Conservation (phyloP, 2,888 invertebrate genomes). For the Pemphredon lugubris region DNA sequence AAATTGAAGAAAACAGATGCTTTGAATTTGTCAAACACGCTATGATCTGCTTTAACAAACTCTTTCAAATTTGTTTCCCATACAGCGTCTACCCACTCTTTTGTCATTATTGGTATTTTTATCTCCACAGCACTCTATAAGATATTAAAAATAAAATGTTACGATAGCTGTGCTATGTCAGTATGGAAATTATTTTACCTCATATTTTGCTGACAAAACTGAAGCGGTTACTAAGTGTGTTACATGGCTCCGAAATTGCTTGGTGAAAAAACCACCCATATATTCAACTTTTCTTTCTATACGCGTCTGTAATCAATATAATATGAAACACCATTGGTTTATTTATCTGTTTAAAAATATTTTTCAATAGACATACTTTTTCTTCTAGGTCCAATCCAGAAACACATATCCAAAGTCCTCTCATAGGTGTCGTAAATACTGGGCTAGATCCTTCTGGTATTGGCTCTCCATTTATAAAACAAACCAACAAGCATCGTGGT, state of each 20-base stretch:
- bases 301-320: conserved; percentile 80
- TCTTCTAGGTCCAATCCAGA: conserved; percentile 82
- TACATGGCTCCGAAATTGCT: conserved; percentile 85
- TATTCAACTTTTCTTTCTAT: conserved; percentile 86
- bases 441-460: conserved; percentile 90
- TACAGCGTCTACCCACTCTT: conserved; percentile 90
- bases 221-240: conserved; percentile 92
- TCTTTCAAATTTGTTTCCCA: conserved; percentile 88
- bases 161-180: neutral
- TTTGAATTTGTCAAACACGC: conserved; percentile 84
- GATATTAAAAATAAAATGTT: conserved; percentile 11
- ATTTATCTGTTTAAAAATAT: neutral
- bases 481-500: conserved; percentile 89
- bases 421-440: conserved; percentile 92
- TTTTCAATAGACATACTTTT: conserved; percentile 78
- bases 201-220: conserved; percentile 89
- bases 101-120: conserved; percentile 87
- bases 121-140: conserved; percentile 86
- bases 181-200: conserved; percentile 80
- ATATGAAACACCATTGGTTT: neutral
- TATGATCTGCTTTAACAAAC: conserved; percentile 85
- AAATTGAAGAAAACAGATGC: conserved; percentile 90
- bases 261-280: conserved; percentile 89
- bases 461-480: conserved; percentile 86
- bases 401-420: conserved; percentile 86